Base-by-base conservation (phyloP, 2,888 invertebrate genomes). In the Netelia melanura region DNA sequence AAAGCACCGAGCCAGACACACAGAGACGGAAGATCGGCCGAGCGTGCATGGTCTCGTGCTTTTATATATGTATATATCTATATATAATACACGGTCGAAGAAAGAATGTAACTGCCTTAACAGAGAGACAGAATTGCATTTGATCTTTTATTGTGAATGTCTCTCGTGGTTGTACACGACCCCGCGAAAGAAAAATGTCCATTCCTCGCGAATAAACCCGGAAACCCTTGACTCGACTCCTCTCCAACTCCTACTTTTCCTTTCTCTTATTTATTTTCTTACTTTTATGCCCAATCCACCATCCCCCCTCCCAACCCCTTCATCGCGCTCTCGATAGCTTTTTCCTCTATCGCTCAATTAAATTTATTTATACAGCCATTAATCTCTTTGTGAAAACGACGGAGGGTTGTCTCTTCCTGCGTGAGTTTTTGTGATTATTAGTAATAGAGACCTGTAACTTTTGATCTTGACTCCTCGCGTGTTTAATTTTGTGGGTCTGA, bases 91-190 rank as follows among this genome's bases (percentile, higher is more conserved):
- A 78, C 78, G 23, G 21, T 78, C 62, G 14, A 70, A 23, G 80
- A 85, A 81, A 88, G 88, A 85, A 89, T 87, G 87, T 89, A 89
- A 89, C 91, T 87, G 88, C 87, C 89, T 90, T 88, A 89, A 89
- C 87, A 88, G 88, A 90, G 72, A 65, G 56, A 72, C 23, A 25
- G 21, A 91, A 90, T 90, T 90, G 88, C 89, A 86, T 91, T 90
- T 90, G 89, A 90, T 89, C 87, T 86, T 38, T 85, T 81, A 76
- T 88, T 86, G 78, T 62, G 77, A 43, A 58, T 72, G 56, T 74
- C 68, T 74, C 74, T 77, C 30, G 30, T 52, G 70, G 52, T 78
- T 72, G 30, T 14, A 17, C n/a, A 17, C 64, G 61, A 58, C 75
- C 52, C 80, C 62, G 77, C 83, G 83, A 84, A 83, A 85, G 84